Evolutionary conservation across 2,888 invertebrate genomes (phyloP).

Genomic region (Margaritifera margaritifera): DNA sequence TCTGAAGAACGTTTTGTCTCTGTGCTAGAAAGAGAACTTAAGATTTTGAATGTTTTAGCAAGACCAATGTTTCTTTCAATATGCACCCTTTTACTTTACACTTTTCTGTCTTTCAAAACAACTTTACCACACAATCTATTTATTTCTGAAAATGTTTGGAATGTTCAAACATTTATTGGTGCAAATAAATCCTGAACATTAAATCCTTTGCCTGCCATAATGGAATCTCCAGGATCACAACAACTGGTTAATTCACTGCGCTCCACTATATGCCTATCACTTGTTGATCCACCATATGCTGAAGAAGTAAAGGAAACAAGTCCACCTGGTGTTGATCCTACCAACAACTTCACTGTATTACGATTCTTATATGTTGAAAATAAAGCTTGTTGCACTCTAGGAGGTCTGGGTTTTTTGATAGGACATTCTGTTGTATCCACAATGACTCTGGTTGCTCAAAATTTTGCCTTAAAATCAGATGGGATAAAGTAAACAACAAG

Average conservation of each 20-base stretch:
- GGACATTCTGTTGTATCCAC: conserved; percentile 39
- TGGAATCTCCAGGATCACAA: conserved; percentile 30
- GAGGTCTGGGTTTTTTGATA: conserved; percentile 23
- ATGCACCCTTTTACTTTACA: too few species aligned
- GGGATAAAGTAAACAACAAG: conserved; percentile 28
- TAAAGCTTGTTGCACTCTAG: conserved; percentile 26
- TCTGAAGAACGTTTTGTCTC: too few species aligned
- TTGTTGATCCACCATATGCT: conserved; percentile 30
- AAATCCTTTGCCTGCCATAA: too few species aligned
- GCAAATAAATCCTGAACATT: too few species aligned
- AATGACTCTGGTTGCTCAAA: conserved; percentile 30
- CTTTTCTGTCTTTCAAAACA: too few species aligned
- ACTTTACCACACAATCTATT: too few species aligned
- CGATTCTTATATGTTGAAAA: conserved; percentile 42
- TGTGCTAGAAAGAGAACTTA: too few species aligned
- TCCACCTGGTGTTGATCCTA: conserved; percentile 27
- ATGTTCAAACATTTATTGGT: too few species aligned
- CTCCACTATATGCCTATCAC: conserved; percentile 31
- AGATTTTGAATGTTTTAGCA: too few species aligned
- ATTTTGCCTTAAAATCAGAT: conserved; percentile 24
- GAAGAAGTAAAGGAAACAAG: conserved; percentile 20
- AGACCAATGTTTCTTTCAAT: too few species aligned
- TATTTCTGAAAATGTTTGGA: too few species aligned
- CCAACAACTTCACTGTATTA: conserved; percentile 27
- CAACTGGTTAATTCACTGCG: conserved; percentile 6